A percentile compares a stretch with the other conserved stretches of the same genome.
phyloP scores from a whole-genome alignment of 2,113 vertebrate species.

The Porphyrio hochstetteri region DNA sequence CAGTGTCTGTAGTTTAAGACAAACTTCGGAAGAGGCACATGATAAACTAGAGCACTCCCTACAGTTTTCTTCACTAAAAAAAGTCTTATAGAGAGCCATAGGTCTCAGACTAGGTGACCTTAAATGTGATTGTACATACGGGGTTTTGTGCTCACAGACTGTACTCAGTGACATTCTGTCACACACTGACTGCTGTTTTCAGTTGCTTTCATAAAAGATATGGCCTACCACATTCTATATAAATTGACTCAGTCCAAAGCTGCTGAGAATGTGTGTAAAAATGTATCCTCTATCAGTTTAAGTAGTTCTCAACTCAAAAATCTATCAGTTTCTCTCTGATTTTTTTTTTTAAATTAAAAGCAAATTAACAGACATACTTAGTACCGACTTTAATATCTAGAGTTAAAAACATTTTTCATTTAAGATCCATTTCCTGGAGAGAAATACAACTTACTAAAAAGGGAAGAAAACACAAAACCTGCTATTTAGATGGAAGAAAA shows the following conservation, averaged over 20 bases:
- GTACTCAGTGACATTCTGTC: neutral
- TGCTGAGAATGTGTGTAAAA: neutral
- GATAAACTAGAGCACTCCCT: neutral
- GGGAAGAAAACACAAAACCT: neutral
- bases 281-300: neutral
- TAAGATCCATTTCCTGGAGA: neutral
- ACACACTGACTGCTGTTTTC: neutral
- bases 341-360: neutral
- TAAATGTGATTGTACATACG: neutral
- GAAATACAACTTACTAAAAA: neutral
- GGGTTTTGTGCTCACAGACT: fast-evolving
- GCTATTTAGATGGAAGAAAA: neutral
- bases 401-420: neutral
- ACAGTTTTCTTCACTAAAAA: neutral
- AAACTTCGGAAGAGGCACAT: neutral
- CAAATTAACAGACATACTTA: neutral
- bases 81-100: neutral
- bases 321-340: neutral
- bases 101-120: neutral
- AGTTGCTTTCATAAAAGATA: neutral
- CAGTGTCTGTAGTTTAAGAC: neutral
- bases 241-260: neutral
- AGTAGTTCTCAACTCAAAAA: neutral
- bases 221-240: neutral
- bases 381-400: neutral